Percentiles rank a stretch among this genome's conserved stretches.
These are phyloP conservation scores for Danio albolineatus DNA, from an alignment of 2,797 vertebrate genomes.

Conservation along the genomic window DNA sequence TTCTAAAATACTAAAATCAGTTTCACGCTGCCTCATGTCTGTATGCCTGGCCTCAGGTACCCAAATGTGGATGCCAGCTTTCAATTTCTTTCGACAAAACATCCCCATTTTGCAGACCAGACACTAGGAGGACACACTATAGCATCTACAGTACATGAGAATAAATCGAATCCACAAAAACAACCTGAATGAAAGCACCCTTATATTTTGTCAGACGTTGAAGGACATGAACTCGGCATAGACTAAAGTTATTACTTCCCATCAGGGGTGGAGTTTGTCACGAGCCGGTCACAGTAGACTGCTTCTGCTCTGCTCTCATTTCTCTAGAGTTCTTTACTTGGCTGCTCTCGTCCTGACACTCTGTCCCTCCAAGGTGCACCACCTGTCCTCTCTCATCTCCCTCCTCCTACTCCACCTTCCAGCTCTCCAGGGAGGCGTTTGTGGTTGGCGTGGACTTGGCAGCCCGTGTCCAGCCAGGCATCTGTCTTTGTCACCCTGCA, in stretches of 20 bases:
- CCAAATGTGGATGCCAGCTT: conserved; percentile 4
- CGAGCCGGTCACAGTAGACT: conserved; percentile 12
- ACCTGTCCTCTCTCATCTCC: conserved; percentile 52
- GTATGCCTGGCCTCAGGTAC: background rate
- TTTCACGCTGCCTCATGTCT: background rate
- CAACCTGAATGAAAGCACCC: background rate
- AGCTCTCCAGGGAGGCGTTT: conserved; percentile 47
- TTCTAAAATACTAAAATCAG: too few relatives aligned
- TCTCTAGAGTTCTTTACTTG: conserved; percentile 42
- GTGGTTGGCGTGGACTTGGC: conserved; percentile 47
- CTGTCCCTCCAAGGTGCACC: conserved; percentile 56
- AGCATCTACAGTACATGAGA: background rate
- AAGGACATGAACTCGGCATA: background rate
- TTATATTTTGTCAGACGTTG: background rate
- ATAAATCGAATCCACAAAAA: background rate
- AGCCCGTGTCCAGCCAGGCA: conserved; percentile 39
- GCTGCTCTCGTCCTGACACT: conserved; percentile 27
- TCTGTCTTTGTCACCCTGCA: conserved; percentile 48
- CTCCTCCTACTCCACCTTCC: conserved; percentile 21
- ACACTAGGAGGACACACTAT: too few relatives aligned
- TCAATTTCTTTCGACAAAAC: background rate
- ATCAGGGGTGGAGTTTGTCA: conserved; percentile 8
- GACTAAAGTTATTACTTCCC: background rate
- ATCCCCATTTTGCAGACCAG: background rate
- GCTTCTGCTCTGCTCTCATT: background rate